Evolutionary conservation across 2,888 invertebrate genomes (phyloP), one percentile per base, ranked within the genome.

Genomic region (Mactromeris polynyma): DNA sequence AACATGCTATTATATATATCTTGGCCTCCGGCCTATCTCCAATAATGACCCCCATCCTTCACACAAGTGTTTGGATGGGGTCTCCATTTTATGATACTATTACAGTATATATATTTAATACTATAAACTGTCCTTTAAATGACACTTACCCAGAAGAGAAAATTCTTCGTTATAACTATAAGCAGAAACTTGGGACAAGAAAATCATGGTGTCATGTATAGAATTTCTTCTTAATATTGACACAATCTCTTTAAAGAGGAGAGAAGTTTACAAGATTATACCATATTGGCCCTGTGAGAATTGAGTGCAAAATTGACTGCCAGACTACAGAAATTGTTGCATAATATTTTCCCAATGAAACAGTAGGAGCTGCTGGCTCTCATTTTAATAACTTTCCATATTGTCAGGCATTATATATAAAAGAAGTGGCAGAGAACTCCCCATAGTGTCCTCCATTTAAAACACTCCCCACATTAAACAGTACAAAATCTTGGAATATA

Each of bases 231-330:
- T 40, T 73, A 83, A 73, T 83, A 73, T 83, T 83, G 69, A 42
- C 83, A 38, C 42, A 33, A 83, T 73, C 42, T 73, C 69, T 73
- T 77, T 83, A 83, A 73, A 69, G 46, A 83, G 73, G 83, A 69
- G 69, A 42, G 19, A 69, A 31, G 42, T 73, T 83, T 73, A 83
- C 83, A 83, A 73, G 83, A 83, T 83, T 83, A 69, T 83, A 46
- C 83, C 73, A 73, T 83, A 83, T 83, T 73, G 73, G 46, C 69
- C 83, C 83, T 31, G 6, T 26, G 83, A 73, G 83, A 69, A 73
- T 19, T 33, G 36, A 83, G 73, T 73, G 7, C 83, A 83, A 40
- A 69, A 73, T 73, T 83, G 83, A 46, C 38, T 42, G 79, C 26
- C 31, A 73, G 33, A 73, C 33, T 26, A 64, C 58, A 64, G 26